phyloP scores from a whole-genome alignment of 2,797 vertebrate genomes.

The Petrocephalus sullivani region DNA sequence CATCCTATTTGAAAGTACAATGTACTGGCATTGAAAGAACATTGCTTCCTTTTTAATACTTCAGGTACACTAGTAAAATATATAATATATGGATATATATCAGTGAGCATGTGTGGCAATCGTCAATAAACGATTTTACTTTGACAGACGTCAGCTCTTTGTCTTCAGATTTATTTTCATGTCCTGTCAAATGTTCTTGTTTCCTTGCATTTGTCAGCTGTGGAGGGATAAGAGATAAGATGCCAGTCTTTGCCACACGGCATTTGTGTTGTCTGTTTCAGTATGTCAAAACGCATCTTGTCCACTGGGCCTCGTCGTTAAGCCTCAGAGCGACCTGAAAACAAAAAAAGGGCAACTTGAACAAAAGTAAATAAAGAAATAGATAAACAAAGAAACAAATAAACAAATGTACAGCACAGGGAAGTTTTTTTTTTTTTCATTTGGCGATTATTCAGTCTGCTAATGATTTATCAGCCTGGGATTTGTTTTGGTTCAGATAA shows the following conservation, averaged over 20 bases:
- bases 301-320: background rate
- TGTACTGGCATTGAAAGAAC: background rate
- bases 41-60: background rate
- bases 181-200: background rate
- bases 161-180: background rate
- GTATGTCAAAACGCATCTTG: background rate
- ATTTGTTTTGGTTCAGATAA: conserved; percentile 23
- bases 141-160: background rate
- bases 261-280: background rate
- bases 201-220: background rate
- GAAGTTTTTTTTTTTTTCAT: conserved; percentile 10
- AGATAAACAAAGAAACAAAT: background rate
- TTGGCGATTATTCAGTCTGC: conserved; percentile 24
- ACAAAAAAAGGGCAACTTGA: background rate
- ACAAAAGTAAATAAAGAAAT: background rate
- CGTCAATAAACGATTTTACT: background rate
- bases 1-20: background rate
- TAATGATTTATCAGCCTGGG: conserved; percentile 23
- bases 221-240: background rate
- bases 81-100: background rate
- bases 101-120: background rate
- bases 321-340: background rate
- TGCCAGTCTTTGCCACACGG: background rate
- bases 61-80: background rate
- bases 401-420: background rate